Percentiles rank a stretch among this genome's conserved stretches.
Evolutionary conservation across 2,797 vertebrate species (phyloP).

Genomic region (Dendrocincla fuliginosa): DNA sequence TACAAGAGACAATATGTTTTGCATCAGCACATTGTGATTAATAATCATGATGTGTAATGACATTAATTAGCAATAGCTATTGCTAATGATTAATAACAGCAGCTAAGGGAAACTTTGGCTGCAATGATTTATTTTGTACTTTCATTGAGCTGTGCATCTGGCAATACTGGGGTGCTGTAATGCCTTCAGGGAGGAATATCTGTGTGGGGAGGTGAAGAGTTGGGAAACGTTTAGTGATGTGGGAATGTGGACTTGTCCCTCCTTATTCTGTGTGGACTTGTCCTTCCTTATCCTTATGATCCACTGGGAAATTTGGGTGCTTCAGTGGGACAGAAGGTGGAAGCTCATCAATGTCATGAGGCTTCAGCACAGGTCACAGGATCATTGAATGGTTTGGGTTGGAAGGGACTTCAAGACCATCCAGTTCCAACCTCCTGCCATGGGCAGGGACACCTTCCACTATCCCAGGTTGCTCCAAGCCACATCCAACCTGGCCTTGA

Average conservation of each 20-base stretch:
- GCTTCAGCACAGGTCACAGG: not conserved
- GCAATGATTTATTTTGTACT: slow-evolving; percentile 32
- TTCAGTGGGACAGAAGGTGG: not conserved
- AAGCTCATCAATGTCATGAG: accelerated
- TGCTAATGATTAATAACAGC: slow-evolving; percentile 58
- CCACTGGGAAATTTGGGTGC: not conserved
- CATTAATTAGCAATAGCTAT: slow-evolving; percentile 57
- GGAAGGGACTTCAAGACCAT: not conserved
- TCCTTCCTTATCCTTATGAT: not conserved
- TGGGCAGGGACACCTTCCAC: not conserved
- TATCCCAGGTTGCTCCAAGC: accelerated
- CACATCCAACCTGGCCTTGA: not conserved
- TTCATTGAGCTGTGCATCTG: not conserved
- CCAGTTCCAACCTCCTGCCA: not conserved
- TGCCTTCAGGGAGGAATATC: not conserved
- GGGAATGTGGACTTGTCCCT: not conserved
- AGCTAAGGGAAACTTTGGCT: slow-evolving; percentile 20
- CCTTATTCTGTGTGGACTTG: not conserved
- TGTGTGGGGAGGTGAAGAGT: not conserved
- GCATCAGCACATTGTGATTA: slow-evolving; percentile 56
- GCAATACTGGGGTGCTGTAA: not conserved
- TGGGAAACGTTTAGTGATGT: not conserved
- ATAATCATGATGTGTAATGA: slow-evolving; percentile 36
- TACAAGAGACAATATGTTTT: not conserved
- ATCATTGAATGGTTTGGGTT: not conserved